Base-by-base conservation (phyloP, 53 echinoderm and acorn worm species). In the Antedon mediterranea region DNA sequence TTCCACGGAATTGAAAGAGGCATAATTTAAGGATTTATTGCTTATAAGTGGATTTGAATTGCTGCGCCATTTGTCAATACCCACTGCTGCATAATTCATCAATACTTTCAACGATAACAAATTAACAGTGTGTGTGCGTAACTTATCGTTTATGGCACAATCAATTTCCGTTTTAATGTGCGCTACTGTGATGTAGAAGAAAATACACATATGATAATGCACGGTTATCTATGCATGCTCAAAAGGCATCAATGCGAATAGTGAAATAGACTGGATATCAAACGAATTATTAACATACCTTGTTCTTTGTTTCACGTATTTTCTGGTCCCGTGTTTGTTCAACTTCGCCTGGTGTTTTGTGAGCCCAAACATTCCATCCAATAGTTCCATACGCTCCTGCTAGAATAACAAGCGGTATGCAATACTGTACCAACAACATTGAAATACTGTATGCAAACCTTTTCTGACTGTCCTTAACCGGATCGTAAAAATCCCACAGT, bases 331-430 rank as follows among this genome's bases (percentile, higher is more conserved):
- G 85, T 9, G 81, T 81, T 13, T 85, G 89, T 75, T 98, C 90
- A 31, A 79, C 77, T 78, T 98, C 98, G 0, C 98, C 98, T 0
- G 98, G 98, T 27, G 98, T 91, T 73, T 90, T 87, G 43, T 92
- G 74, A 20, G 84, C 88, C 98, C 98, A 98, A 27, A 98, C 88
- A 2, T 79, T 81, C 31, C 43, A 86, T 23, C 90, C 98, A 57
- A 98, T 92, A 27, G 88, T 77, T 0, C 88, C 87, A 43, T 98
- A 98, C 14, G 88, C 79, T 26, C 84, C 83, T 13, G 83, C 86
- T 13, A 98, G 81, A 31, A 98, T 84, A 4, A 82, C 72, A n/a
- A 98, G 81, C 28, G 98, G 98, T 57, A 98, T 34, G 75, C 92
- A 88, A 71, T 98, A 98, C 78, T 98, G 98, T 7, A 98, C 71